A percentile compares a stretch with the other conserved stretches of the same genome.
These are phyloP conservation scores for Danio jaintianensis DNA, from an alignment of 2,797 vertebrate species.

Conservation along the genomic window DNA sequence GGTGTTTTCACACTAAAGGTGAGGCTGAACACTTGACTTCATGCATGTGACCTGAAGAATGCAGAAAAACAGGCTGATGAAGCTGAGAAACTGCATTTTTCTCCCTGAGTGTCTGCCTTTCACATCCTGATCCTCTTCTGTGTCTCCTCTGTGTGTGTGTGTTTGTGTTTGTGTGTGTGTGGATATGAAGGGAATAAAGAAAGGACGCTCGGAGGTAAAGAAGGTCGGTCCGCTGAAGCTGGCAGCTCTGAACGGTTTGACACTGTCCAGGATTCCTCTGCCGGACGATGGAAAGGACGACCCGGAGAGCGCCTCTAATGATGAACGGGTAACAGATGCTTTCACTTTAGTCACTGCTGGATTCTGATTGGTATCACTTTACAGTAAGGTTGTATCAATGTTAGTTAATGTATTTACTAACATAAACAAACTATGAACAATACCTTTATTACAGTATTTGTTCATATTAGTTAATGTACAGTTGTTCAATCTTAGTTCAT, in stretches of 20 bases:
- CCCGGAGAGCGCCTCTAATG: constrained; percentile 86
- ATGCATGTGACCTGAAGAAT: constrained; percentile 28
- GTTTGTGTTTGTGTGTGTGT: background rate
- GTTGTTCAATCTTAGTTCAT: no score
- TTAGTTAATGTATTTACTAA: no score
- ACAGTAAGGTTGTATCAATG: no score
- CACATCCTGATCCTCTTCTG: background rate
- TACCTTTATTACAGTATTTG: no score
- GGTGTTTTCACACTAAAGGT: constrained; percentile 29
- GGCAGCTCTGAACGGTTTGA: constrained; percentile 91
- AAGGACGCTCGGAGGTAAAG: constrained; percentile 87
- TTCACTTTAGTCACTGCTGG: background rate
- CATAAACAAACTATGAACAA: no score
- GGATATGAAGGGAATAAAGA: constrained; percentile 89
- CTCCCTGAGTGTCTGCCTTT: background rate
- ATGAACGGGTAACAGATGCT: constrained; percentile 86
- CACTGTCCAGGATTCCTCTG: constrained; percentile 85
- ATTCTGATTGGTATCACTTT: no score
- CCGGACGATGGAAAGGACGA: constrained; percentile 87
- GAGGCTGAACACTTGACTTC: background rate
- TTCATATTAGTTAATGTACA: no score
- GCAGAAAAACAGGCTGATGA: constrained; percentile 24
- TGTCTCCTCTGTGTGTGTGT: background rate
- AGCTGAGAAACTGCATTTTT: constrained; percentile 18
- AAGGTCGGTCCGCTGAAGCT: constrained; percentile 93